Base-by-base conservation (phyloP, 2,797 vertebrate genomes). In the Platalea minor region DNA sequence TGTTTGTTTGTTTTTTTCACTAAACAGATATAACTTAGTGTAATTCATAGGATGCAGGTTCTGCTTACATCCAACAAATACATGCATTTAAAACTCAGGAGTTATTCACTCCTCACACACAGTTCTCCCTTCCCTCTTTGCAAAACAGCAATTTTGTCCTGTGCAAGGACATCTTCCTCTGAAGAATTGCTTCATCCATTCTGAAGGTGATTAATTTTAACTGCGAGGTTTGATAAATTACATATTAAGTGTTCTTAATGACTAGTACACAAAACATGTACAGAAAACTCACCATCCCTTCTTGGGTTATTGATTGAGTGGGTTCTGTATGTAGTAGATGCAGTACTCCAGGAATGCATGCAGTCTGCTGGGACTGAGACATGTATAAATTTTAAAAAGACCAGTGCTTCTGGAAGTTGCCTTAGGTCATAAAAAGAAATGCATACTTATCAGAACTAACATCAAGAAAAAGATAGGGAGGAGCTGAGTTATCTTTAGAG, bases 401-500 rank as follows among this genome's bases (percentile, higher is more conserved):
- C 45, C 73, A 46, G 2, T 4, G 8, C 21, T 76, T 69, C 67
- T 59, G 50, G 51, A 84, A 92, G 83, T 51, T 79, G 59, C 67
- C 76, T 67, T 56, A 43, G 86, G 67, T 80, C 63, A 15, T 24
- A 63, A 82, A 84, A 89, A 73, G 61, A 76, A 90, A 85, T 0
- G 13, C 31, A 31, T 50, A 23, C 43, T 91, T 93, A 91, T 68
- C 96, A 56, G 51, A 90, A 65, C 69, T 60, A 65, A n/a, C 70
- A 94, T 76, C 73, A 63, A 84, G 68, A 61, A 78, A 26, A 68
- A 86, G 76, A 86, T 10, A 90, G 56, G 65, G 73, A 88, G 59
- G 67, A 95, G 72, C 60, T 26, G 56, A 72, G 35, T 67, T 95
- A 91, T 85, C 83, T 95, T 61, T 65, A 69, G 28, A 31, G 54